These are phyloP conservation scores for Hippocampus kuda DNA, from an alignment of 2,797 vertebrate genomes.

Conservation along the genomic window DNA sequence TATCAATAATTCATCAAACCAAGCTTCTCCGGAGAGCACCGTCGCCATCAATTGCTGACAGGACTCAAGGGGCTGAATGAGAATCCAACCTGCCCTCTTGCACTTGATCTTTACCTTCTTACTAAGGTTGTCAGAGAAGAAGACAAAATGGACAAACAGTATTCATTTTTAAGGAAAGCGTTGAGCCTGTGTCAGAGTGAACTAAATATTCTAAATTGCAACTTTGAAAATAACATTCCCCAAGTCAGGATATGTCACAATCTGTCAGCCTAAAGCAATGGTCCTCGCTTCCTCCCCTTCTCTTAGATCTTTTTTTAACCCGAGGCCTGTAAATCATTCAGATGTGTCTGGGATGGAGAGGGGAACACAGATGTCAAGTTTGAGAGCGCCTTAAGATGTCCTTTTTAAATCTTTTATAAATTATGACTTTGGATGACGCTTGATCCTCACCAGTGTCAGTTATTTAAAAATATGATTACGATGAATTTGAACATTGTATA, in stretches of 20 bases:
- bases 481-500: neutral
- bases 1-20: slow-evolving; percentile 49
- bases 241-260: slow-evolving; percentile 9
- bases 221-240: slow-evolving; percentile 22
- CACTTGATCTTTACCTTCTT: neutral
- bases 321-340: slow-evolving; percentile 61
- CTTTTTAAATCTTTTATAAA: slow-evolving; percentile 2
- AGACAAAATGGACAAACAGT: neutral
- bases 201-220: neutral
- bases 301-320: slow-evolving; percentile 54
- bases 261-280: slow-evolving; percentile 31
- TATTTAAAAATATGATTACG: neutral
- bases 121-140: neutral
- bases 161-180: neutral
- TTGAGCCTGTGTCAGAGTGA: neutral
- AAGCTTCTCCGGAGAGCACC: slow-evolving; percentile 25
- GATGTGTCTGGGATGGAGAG: slow-evolving; percentile 36
- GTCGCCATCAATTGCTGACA: neutral
- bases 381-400: slow-evolving; percentile 25
- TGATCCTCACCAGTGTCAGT: neutral
- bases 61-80: neutral
- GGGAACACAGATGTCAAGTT: slow-evolving; percentile 32
- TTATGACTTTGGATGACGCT: slow-evolving; percentile 11
- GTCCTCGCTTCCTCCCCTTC: slow-evolving; percentile 34
- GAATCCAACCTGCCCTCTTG: neutral